Conservation (phyloP, 2,888 invertebrate species). For the Ormyrus thymus region DNA sequence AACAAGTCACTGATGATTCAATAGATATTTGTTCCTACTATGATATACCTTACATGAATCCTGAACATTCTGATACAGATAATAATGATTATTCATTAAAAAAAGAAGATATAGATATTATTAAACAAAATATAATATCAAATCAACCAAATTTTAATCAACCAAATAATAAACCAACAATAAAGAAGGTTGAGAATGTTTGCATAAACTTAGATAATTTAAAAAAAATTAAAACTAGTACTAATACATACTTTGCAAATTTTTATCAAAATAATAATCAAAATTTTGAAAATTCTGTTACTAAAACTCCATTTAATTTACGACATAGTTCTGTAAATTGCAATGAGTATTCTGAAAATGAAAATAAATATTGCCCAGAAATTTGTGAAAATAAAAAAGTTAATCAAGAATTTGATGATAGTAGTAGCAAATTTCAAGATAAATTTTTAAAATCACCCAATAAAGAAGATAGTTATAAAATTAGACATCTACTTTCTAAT, state of each 20-base stretch:
- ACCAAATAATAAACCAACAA: constrained; percentile 16
- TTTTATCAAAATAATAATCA: neutral
- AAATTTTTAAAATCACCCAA: neutral
- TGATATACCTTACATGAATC: constrained; percentile 45
- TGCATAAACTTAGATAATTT: constrained; percentile 16
- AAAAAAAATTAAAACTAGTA: constrained; percentile 4
- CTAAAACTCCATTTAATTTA: too few species aligned
- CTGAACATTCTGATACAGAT: neutral
- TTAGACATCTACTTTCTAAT: neutral
- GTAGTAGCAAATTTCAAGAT: neutral
- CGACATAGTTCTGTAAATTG: too few species aligned
- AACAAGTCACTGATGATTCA: constrained; percentile 30
- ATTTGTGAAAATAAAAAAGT: too few species aligned
- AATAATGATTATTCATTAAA: neutral
- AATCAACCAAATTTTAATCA: neutral
- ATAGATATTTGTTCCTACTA: constrained; percentile 40
- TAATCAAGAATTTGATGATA: too few species aligned
- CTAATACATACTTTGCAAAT: too few species aligned
- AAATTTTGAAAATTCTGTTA: neutral
- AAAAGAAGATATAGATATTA: neutral
- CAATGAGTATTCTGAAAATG: too few species aligned
- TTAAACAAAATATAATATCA: neutral
- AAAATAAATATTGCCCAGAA: too few species aligned
- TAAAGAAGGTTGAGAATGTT: constrained; percentile 43
- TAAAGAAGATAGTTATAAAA: too few species aligned